Conservation (phyloP, 2,888 invertebrate species). For the Andrena flavipes region DNA sequence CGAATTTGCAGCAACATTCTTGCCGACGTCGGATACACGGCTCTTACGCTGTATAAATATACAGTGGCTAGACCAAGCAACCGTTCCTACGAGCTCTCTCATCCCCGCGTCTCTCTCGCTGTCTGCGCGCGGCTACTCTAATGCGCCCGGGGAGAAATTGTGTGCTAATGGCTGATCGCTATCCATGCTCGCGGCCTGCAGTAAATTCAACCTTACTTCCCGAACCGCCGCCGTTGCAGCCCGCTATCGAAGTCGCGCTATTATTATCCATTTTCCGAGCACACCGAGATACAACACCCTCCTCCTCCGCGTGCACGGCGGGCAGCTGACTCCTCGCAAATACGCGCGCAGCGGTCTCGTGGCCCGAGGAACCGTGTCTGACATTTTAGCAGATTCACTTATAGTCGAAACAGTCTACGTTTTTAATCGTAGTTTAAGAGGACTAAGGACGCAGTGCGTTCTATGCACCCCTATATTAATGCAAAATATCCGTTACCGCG, state of each 20-base stretch:
- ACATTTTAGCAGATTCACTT: too few relatives aligned
- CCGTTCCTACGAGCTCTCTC: background rate
- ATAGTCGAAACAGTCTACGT: too few relatives aligned
- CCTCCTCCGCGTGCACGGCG: background rate
- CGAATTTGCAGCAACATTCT: background rate
- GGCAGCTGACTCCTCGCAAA: constrained; percentile 32
- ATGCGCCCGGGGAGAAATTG: constrained; percentile 64
- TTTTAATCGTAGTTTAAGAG: too few relatives aligned
- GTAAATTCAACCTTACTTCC: constrained; percentile 66
- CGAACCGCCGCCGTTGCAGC: constrained; percentile 38
- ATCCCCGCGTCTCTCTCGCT: background rate
- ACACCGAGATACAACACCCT: constrained; percentile 9
- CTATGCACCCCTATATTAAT: too few relatives aligned
- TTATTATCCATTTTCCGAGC: constrained; percentile 56
- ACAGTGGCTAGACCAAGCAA: constrained; percentile 8
- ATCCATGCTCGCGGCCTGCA: constrained; percentile 58
- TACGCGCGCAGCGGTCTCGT: background rate
- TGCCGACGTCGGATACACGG: constrained; percentile 1
- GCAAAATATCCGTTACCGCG: too few relatives aligned
- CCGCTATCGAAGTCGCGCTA: constrained; percentile 45
- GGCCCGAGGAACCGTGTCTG: background rate
- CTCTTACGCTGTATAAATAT: constrained; percentile 21
- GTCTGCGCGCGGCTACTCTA: constrained; percentile 29
- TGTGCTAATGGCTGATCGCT: constrained; percentile 72
- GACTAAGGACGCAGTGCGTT: too few relatives aligned